Evolutionary conservation across 2,888 invertebrate genomes (phyloP).

Genomic region (Heteromurus nitidus): DNA sequence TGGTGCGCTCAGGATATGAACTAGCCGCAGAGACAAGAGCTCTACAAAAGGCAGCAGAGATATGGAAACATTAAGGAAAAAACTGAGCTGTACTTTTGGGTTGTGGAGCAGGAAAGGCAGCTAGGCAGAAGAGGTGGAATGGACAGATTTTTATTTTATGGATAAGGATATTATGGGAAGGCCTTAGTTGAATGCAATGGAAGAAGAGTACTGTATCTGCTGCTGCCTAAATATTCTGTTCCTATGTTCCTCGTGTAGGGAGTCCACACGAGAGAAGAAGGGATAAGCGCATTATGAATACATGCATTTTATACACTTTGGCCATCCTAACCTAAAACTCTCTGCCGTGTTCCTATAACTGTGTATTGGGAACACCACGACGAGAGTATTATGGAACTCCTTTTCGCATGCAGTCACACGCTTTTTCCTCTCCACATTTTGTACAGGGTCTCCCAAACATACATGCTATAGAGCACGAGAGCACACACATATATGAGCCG

Average conservation of each 20-base stretch:
- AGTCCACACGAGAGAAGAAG: slow-evolving; percentile 46
- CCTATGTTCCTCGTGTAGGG: slow-evolving; percentile 52
- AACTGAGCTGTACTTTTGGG: not conserved
- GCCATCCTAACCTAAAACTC: not conserved
- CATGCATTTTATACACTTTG: not conserved
- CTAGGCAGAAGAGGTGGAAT: slow-evolving; percentile 25
- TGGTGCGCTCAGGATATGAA: not conserved
- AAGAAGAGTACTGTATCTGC: slow-evolving; percentile 52
- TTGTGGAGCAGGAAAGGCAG: not conserved
- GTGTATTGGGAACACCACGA: not conserved
- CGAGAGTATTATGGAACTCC: not conserved
- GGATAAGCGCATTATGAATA: slow-evolving; percentile 6
- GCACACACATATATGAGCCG: no score
- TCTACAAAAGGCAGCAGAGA: not conserved
- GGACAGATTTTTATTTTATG: slow-evolving; percentile 49
- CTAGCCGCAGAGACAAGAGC: not conserved
- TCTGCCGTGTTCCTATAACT: not conserved
- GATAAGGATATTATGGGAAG: slow-evolving; percentile 52
- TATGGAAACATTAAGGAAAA: slow-evolving; percentile 12
- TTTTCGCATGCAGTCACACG: not conserved
- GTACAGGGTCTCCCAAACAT: slow-evolving; percentile 4
- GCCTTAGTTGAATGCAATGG: slow-evolving; percentile 48
- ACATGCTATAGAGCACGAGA: not conserved
- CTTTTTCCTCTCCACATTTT: no score
- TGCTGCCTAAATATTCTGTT: slow-evolving; percentile 34